A percentile compares a stretch with the other conserved stretches of the same genome.
phyloP scores from a whole-genome alignment of 2,113 vertebrate species.

The Vidua chalybeata region DNA sequence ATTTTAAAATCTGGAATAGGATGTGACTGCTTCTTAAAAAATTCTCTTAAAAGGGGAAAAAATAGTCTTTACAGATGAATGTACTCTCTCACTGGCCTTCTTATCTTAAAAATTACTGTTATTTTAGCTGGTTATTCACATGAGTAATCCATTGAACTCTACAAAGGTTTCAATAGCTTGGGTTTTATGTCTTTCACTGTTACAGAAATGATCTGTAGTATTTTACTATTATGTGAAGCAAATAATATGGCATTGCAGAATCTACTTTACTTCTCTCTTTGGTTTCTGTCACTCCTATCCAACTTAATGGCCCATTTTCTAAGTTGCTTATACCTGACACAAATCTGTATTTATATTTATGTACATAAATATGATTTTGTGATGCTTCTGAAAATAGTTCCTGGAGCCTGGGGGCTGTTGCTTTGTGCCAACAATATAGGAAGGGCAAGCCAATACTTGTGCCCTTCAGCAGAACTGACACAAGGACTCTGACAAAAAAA shows the following conservation, averaged over 20 bases:
- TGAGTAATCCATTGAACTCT: neutral
- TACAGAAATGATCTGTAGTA: neutral
- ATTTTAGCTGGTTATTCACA: neutral
- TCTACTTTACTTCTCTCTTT: neutral
- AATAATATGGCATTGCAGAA: neutral
- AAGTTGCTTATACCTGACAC: neutral
- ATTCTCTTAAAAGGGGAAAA: neutral
- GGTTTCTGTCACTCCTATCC: neutral
- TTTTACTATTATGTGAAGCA: neutral
- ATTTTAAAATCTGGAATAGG: neutral
- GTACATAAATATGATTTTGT: neutral
- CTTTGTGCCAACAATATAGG: neutral
- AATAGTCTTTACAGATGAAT: neutral
- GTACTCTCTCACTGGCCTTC: neutral
- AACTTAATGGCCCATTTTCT: neutral
- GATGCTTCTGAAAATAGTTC: neutral
- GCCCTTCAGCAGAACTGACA: neutral
- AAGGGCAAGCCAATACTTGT: neutral
- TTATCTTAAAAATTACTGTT: neutral
- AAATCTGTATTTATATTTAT: neutral
- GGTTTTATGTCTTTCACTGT: neutral
- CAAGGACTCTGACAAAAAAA: neutral
- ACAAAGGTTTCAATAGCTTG: neutral
- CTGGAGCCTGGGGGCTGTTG: neutral
- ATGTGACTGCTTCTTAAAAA: neutral